phyloP scores from a whole-genome alignment of 2,797 vertebrate genomes.

The Danio albolineatus region DNA sequence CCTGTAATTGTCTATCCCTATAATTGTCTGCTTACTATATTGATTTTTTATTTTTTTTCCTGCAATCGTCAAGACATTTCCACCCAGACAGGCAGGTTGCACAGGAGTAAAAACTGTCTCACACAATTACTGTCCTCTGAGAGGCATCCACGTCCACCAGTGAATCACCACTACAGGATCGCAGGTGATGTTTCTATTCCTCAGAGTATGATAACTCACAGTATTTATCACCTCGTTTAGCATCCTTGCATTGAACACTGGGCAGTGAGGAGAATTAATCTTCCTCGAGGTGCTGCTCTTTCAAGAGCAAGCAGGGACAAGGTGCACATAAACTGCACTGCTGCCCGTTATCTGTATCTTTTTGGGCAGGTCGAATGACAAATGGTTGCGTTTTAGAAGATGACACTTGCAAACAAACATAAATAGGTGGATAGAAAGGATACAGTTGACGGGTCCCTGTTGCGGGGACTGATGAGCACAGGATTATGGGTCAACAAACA shows the following conservation, averaged over 20 bases:
- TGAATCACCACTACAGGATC: conserved; percentile 35
- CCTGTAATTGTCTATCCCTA: not conserved
- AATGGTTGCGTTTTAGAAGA: not conserved
- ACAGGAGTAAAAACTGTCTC: conserved; percentile 25
- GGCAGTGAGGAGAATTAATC: conserved; percentile 36
- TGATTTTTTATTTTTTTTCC: conserved; percentile 1
- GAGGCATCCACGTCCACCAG: conserved; percentile 5
- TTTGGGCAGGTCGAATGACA: conserved; percentile 25
- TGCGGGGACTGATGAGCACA: not conserved
- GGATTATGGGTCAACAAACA: conserved; percentile 44
- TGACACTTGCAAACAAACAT: conserved; percentile 8
- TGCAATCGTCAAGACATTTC: conserved; percentile 21
- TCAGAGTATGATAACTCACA: conserved; percentile 42
- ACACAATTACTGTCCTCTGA: conserved; percentile 18
- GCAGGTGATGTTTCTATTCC: conserved; percentile 37
- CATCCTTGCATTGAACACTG: conserved; percentile 43
- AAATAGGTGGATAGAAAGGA: not conserved
- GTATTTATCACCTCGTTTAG: conserved; percentile 37
- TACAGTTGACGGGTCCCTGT: not conserved
- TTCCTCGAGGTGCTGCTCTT: conserved; percentile 26
- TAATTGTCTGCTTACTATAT: not conserved
- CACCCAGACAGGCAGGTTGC: not conserved
- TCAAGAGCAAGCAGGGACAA: conserved; percentile 37
- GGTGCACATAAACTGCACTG: conserved; percentile 28
- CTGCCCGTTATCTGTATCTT: not conserved